Conservation (phyloP, 2,888 invertebrate genomes). For the Adelognathus sp. region DNA sequence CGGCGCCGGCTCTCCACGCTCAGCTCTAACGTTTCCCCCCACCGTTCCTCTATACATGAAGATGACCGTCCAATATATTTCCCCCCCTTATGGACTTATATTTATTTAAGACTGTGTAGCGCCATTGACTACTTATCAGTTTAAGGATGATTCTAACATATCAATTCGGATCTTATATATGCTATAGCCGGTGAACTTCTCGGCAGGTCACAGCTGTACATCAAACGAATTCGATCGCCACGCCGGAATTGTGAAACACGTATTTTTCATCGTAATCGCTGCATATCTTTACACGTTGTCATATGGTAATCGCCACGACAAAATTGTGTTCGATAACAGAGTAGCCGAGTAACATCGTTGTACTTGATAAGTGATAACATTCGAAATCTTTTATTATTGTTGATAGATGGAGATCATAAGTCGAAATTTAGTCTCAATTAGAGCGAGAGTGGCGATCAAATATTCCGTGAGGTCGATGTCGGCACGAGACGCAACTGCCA, state of each 20-base stretch:
- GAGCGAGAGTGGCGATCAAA: conserved; percentile 15
- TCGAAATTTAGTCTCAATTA: not conserved
- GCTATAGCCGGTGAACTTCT: not conserved
- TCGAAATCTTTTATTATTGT: not conserved
- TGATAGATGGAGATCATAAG: conserved; percentile 47
- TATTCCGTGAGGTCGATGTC: conserved; percentile 25
- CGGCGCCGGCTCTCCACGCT: too few species aligned
- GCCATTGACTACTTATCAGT: not conserved
- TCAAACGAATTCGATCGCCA: not conserved
- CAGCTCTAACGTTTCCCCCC: too few species aligned
- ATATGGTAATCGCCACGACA: not conserved
- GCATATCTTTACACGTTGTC: not conserved
- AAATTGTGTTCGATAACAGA: not conserved
- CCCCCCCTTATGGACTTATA: too few species aligned
- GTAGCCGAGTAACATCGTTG: not conserved
- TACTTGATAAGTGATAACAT: not conserved
- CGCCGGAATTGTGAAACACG: not conserved
- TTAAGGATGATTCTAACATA: not conserved
- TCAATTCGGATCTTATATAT: not conserved
- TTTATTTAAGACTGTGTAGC: not conserved
- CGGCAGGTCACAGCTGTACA: not conserved
- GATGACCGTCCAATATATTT: too few species aligned
- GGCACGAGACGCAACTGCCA: not conserved
- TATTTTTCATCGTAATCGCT: not conserved
- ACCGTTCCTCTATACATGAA: too few species aligned